phyloP scores from a whole-genome alignment of 2,113 vertebrate genomes.

The Neofelis nebulosa region DNA sequence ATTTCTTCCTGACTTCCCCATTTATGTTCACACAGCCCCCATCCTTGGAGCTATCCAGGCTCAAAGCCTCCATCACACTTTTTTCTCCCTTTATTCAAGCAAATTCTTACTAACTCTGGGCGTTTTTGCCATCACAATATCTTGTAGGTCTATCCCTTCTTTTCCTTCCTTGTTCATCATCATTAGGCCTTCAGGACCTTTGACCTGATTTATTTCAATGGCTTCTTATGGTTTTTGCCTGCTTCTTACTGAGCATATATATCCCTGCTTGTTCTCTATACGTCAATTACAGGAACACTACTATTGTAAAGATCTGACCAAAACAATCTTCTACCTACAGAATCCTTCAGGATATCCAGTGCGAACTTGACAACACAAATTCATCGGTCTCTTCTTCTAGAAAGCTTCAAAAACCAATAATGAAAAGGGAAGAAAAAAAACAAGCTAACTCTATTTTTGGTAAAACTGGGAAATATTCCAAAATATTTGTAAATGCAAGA shows the following conservation, averaged over 20 bases:
- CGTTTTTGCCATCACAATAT: background rate
- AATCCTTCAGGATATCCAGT: background rate
- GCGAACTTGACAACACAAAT: background rate
- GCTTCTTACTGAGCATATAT: background rate
- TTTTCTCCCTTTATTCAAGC: background rate
- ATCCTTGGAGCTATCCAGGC: background rate
- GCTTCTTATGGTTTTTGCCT: background rate
- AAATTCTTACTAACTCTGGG: background rate
- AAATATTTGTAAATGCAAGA: background rate
- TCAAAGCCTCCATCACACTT: background rate
- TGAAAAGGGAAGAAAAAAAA: background rate
- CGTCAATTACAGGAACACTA: background rate
- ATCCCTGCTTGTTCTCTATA: background rate
- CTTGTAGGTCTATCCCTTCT: background rate
- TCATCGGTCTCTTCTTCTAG: background rate
- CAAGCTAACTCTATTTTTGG: background rate
- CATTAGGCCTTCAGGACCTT: background rate
- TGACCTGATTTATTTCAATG: background rate
- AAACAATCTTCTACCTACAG: background rate
- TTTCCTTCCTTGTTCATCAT: background rate
- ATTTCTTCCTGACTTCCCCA: background rate
- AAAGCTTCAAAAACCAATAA: background rate
- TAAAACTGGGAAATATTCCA: constrained; percentile 19
- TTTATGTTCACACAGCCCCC: background rate
- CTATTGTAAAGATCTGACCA: background rate